Percentiles rank a stretch among this genome's conserved stretches.
These are phyloP conservation scores for Lasius fuliginosus DNA, from an alignment of 2,888 invertebrate species.

Conservation along the genomic window DNA sequence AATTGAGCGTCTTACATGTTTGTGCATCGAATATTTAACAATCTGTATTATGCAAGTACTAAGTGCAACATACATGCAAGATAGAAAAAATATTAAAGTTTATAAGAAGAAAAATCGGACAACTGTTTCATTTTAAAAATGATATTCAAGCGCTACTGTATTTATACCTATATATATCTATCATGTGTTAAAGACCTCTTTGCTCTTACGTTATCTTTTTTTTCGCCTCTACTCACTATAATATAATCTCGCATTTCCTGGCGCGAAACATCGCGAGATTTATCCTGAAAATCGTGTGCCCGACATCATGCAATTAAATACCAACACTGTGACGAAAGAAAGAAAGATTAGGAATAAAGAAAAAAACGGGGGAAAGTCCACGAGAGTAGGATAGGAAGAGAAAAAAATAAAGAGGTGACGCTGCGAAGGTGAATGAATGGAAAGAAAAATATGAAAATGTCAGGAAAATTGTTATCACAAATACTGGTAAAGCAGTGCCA, in stretches of 20 bases:
- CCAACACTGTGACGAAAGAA: conserved; percentile 47
- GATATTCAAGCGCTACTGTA: conserved; percentile 70
- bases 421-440: conserved; percentile 10
- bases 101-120: conserved; percentile 54
- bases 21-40: background rate
- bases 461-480: conserved; percentile 49
- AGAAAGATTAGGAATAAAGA: conserved; percentile 34
- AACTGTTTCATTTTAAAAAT: conserved; percentile 75
- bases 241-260: conserved; percentile 61
- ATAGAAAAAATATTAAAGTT: conserved; percentile 12
- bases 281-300: conserved; percentile 68
- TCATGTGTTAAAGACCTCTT: conserved; percentile 16
- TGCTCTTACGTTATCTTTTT: conserved; percentile 18
- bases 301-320: conserved; percentile 74
- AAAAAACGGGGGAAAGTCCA: conserved; percentile 3
- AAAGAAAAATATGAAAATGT: background rate
- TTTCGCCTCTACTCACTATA: conserved; percentile 10
- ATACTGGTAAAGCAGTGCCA: conserved; percentile 38
- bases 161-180: conserved; percentile 16
- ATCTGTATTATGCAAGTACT: conserved; percentile 5
- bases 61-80: background rate
- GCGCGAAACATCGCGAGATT: conserved; percentile 66
- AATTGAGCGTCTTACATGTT: background rate
- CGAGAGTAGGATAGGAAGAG: background rate
- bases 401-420: conserved; percentile 16